phyloP scores from a whole-genome alignment of 2,113 vertebrate species.

The Pardalotus punctatus region DNA sequence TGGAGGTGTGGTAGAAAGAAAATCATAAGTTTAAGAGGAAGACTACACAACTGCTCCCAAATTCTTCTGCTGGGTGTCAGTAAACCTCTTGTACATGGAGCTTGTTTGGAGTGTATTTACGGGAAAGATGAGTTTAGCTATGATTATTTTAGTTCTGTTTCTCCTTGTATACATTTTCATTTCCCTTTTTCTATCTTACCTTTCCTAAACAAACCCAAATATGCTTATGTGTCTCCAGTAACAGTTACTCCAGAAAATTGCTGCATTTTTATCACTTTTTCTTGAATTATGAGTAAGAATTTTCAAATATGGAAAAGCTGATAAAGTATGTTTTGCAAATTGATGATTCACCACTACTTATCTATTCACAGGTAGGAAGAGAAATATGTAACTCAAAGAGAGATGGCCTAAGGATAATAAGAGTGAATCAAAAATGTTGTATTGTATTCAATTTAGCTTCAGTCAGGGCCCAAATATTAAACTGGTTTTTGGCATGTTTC shows the following conservation, averaged over 20 bases:
- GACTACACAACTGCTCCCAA: neutral
- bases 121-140: neutral
- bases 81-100: neutral
- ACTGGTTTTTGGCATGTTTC: neutral
- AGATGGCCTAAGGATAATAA: neutral
- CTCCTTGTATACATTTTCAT: neutral
- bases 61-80: neutral
- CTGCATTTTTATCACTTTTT: slow-evolving; percentile 39
- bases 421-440: neutral
- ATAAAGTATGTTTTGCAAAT: slow-evolving; percentile 44
- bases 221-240: neutral
- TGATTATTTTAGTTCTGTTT: neutral
- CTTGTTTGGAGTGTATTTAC: neutral
- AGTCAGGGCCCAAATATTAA: neutral
- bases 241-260: slow-evolving; percentile 15
- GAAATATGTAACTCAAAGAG: neutral
- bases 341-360: neutral
- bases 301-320: slow-evolving; percentile 37
- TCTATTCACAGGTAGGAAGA: neutral
- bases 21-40: neutral
- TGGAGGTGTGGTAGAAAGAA: neutral
- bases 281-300: slow-evolving; percentile 53
- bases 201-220: neutral
- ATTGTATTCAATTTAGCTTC: neutral
- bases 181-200: neutral